Evolutionary conservation across 37 sponge, comb jelly and placozoan genomes (phyloP).

Genomic region (Bolinopsis microptera): DNA sequence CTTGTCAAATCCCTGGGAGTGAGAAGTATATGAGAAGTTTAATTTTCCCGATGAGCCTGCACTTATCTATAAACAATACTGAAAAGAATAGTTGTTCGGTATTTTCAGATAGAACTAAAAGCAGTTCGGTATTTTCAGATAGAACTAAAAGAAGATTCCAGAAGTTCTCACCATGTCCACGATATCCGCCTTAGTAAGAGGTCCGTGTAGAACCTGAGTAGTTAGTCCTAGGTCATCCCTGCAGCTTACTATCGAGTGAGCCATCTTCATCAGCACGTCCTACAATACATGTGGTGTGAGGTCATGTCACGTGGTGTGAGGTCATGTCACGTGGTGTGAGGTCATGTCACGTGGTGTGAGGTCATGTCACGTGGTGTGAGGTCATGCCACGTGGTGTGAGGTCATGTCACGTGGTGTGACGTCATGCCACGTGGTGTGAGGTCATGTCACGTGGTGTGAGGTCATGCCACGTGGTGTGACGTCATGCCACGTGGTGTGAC

Average conservation of each 20-base stretch:
- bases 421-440: neutral
- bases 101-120: no score
- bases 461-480: neutral
- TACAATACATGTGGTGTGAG: neutral
- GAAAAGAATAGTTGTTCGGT: no score
- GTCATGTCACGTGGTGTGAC: neutral
- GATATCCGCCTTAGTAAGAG: slow-evolving; percentile 19
- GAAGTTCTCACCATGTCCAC: slow-evolving; percentile 10
- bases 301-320: neutral
- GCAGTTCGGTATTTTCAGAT: no score
- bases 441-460: neutral
- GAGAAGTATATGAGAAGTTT: no score
- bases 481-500: neutral
- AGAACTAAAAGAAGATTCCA: no score
- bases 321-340: neutral
- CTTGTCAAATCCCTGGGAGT: slow-evolving; percentile 11
- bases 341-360: neutral
- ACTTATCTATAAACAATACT: no score
- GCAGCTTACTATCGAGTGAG: slow-evolving; percentile 27
- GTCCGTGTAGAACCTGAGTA: slow-evolving; percentile 47
- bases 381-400: neutral
- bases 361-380: neutral
- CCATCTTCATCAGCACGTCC: slow-evolving; percentile 65
- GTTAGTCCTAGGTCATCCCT: slow-evolving; percentile 37
- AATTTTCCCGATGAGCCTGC: neutral